A percentile compares a stretch with the other conserved stretches of the same genome.
Conservation (phyloP, 2,888 invertebrate genomes). For the Gisinianus flammeolus region DNA sequence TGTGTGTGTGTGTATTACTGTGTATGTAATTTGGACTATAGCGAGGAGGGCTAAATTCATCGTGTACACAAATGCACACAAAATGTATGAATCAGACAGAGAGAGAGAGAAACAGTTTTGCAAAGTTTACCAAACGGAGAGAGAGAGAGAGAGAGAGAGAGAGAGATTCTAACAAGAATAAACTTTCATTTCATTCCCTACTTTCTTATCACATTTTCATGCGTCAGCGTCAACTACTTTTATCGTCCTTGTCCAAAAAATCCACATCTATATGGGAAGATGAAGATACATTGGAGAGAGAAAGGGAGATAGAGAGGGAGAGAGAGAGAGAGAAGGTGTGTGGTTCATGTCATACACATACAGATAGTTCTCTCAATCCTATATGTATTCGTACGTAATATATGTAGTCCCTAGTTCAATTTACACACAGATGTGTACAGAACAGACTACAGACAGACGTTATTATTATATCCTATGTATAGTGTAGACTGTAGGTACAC, state of each 20-base stretch:
- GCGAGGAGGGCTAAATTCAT: too few relatives aligned
- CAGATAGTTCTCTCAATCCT: neutral
- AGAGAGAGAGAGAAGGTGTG: neutral
- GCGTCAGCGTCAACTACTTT: slow-evolving; percentile 40
- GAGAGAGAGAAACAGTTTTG: neutral
- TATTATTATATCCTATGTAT: neutral
- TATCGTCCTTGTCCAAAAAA: slow-evolving; percentile 38
- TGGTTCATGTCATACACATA: neutral
- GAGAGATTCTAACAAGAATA: slow-evolving; percentile 24
- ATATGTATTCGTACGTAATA: neutral
- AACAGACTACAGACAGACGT: neutral
- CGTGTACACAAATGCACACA: neutral
- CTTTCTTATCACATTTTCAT: slow-evolving; percentile 39
- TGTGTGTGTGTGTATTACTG: too few relatives aligned
- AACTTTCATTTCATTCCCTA: slow-evolving; percentile 37
- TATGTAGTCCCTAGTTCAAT: neutral
- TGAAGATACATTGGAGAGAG: slow-evolving; percentile 31
- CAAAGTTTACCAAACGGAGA: neutral
- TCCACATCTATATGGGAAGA: neutral
- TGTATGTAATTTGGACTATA: too few relatives aligned
- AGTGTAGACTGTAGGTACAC: neutral
- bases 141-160: neutral
- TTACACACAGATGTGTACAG: neutral
- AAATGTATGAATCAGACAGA: neutral
- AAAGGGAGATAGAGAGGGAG: slow-evolving; percentile 9